Conservation (phyloP, 1,140 invertebrate species). For the Drosophila ohnishii region DNA sequence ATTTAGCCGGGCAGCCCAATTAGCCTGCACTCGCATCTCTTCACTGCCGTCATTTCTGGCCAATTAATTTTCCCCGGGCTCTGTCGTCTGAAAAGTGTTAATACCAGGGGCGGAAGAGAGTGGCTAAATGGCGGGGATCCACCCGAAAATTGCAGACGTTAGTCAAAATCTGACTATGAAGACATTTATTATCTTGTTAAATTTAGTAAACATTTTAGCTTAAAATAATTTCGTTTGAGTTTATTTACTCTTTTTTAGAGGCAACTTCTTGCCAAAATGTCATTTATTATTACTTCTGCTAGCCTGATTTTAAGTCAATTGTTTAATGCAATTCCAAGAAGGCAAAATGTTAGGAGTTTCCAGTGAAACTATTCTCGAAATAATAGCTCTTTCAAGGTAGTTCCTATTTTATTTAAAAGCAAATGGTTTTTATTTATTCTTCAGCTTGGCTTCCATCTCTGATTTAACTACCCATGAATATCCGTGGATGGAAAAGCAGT, state of each 20-base stretch:
- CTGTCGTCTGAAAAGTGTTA: slow-evolving; percentile 19
- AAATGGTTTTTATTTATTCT: not conserved
- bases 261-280: not conserved
- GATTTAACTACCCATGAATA: slow-evolving; percentile 1
- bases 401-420: not conserved
- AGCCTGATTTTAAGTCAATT: not conserved
- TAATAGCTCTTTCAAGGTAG: not conserved
- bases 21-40: slow-evolving; percentile 49
- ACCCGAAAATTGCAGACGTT: slow-evolving; percentile 10
- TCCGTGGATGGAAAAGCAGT: not conserved
- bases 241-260: not conserved
- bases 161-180: slow-evolving; percentile 7
- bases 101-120: slow-evolving; percentile 11
- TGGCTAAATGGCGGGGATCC: not conserved
- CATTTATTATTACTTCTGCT: not conserved
- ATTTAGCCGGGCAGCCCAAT: slow-evolving; percentile 57
- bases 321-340: not conserved
- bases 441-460: not conserved
- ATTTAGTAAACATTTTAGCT: not conserved
- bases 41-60: slow-evolving; percentile 25
- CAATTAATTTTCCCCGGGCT: slow-evolving; percentile 33
- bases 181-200: slow-evolving; percentile 14
- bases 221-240: not conserved
- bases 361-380: not conserved
- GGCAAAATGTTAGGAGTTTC: not conserved